Base-by-base conservation (phyloP, 2,113 vertebrate genomes). In the Pachypanchax playfairii region DNA sequence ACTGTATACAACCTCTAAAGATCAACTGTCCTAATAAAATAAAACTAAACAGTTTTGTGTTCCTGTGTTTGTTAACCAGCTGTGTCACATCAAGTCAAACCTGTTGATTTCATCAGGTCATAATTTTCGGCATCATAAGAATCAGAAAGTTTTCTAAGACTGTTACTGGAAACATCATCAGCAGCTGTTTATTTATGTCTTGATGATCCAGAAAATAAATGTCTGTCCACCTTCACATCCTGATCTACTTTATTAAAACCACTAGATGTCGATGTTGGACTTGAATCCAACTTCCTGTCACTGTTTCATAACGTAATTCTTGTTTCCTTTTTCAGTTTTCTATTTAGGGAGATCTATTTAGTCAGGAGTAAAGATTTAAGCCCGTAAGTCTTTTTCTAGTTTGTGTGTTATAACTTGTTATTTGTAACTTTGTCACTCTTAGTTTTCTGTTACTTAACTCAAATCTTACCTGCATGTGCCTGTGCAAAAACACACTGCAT, bases 321-420 rank as follows among this genome's bases (percentile, higher is more conserved):
- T 14, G 2, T 31, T 41, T 59, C 36, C 54, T 15, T 22, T 18
- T 80, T 64, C 75, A 10, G 61, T 52, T 61, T 65, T 65, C 69
- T 68, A 75, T 78, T 75, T 70, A 21, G 0, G 36, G 71, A 77
- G 41, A 43, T 22, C 57, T 79, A 70, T 68, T 83, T 79, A 44
- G 21, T 64, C 43, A 52, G 39, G 5, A 8, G 56, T 26, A 42
- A 62, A 73, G 61, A 54, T 29, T 42, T 61, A 22, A 2, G 46
- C 54, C 28, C 13, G 10, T 35, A 12, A 35, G 13, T 2, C 10
- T 35, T 35, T 35, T 11, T 35, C 3, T 9, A 29, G 28, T 29
- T 7, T 29, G 28, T 29, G 28, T 29, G 28, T 29, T 29, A 7
- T 29, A 29, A 29, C 28, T 29, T n/a, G n/a, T n/a, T n/a, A n/a